These are phyloP conservation scores for Ctenicera cuprea DNA, from an alignment of 2,888 invertebrate genomes.

Conservation along the genomic window DNA sequence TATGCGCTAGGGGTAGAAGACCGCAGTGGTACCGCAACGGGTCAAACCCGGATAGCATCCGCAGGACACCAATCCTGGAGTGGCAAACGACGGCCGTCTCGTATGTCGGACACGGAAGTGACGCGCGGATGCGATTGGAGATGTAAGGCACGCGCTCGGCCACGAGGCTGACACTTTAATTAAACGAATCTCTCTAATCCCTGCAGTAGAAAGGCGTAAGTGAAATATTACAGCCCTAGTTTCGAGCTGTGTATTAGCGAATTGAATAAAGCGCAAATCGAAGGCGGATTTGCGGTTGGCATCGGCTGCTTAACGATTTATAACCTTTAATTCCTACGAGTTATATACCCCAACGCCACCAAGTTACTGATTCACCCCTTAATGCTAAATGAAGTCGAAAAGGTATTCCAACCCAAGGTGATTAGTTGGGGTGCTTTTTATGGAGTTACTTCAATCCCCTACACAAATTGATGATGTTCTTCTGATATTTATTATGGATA, in stretches of 20 bases:
- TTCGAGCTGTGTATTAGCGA: slow-evolving; percentile 31
- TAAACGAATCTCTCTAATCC: slow-evolving; percentile 47
- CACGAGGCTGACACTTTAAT: slow-evolving; percentile 49
- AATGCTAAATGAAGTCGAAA: slow-evolving; percentile 22
- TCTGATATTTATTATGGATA: too few species aligned
- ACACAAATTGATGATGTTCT: too few species aligned
- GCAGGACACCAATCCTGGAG: slow-evolving; percentile 24
- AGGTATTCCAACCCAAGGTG: slow-evolving; percentile 2
- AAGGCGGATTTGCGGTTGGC: slow-evolving; percentile 27
- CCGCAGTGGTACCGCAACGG: slow-evolving; percentile 21
- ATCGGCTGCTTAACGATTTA: slow-evolving; percentile 31
- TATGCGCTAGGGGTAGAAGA: slow-evolving; percentile 17
- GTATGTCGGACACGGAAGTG: slow-evolving; percentile 33
- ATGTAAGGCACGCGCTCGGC: slow-evolving; percentile 45
- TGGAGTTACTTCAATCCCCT: too few species aligned
- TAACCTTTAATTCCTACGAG: slow-evolving; percentile 13
- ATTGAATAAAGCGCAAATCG: slow-evolving; percentile 35
- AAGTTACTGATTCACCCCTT: slow-evolving; percentile 7
- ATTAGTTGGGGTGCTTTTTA: slow-evolving; percentile 1
- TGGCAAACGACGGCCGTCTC: slow-evolving; percentile 18
- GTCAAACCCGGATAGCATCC: slow-evolving; percentile 15
- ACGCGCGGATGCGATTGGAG: slow-evolving; percentile 35
- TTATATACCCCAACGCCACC: slow-evolving; percentile 5
- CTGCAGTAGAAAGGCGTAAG: slow-evolving; percentile 40
- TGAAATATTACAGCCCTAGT: slow-evolving; percentile 39